phyloP scores from a whole-genome alignment of 2,797 vertebrate species.

The Delichon dasypus region DNA sequence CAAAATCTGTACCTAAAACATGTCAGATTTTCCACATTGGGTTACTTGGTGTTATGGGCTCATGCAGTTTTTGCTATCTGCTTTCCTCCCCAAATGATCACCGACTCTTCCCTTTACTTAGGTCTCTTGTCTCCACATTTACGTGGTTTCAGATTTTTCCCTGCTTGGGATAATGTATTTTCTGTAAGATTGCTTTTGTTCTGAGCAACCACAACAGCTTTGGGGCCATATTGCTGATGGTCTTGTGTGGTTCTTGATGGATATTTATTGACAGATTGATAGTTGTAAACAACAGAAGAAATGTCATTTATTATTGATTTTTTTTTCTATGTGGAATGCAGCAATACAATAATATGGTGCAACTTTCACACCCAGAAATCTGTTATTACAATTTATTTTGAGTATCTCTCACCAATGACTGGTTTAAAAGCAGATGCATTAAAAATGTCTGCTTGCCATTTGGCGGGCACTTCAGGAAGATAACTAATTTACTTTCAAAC shows the following conservation, averaged over 20 bases:
- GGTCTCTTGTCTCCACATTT: not conserved
- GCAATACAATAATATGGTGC: not conserved
- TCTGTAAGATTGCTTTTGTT: slow-evolving; percentile 7
- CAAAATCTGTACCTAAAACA: not conserved
- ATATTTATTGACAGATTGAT: slow-evolving; percentile 35
- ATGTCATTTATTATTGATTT: not conserved
- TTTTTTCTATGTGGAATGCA: not conserved
- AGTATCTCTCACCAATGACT: not conserved
- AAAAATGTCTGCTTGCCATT: not conserved
- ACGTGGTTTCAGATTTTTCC: not conserved
- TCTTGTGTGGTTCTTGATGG: not conserved
- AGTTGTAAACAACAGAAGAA: slow-evolving; percentile 35
- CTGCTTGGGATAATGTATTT: not conserved
- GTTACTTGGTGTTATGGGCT: not conserved
- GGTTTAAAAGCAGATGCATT: not conserved
- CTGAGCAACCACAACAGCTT: slow-evolving; percentile 12
- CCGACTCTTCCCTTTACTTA: not conserved
- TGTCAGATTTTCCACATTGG: not conserved
- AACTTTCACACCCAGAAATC: slow-evolving; percentile 1
- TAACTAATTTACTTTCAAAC: not conserved
- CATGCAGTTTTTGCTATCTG: not conserved
- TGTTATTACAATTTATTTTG: slow-evolving; percentile 18
- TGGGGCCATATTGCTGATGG: slow-evolving; percentile 42
- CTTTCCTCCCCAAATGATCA: not conserved
- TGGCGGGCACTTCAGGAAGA: not conserved